Evolutionary conservation across 2,797 vertebrate species (phyloP).

Genomic region (Sebastolobus alascanus): DNA sequence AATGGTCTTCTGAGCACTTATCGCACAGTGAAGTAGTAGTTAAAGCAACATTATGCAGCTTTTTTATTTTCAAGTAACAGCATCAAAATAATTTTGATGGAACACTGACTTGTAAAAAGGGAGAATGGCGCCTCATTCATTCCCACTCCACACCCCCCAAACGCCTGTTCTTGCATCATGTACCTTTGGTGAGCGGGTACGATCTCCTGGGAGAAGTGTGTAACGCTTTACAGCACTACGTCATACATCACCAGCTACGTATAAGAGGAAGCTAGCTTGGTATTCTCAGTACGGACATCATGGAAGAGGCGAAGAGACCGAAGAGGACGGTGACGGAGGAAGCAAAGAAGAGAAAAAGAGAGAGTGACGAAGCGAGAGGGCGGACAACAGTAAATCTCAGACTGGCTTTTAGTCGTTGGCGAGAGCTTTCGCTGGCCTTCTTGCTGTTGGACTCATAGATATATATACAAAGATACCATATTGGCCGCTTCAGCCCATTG

Average conservation of each 20-base stretch:
- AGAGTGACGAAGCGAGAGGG: not conserved
- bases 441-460: not conserved
- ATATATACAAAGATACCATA: too few species aligned
- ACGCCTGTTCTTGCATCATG: not conserved
- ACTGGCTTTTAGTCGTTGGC: not conserved
- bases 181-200: not conserved
- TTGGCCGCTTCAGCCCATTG: too few species aligned
- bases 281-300: not conserved
- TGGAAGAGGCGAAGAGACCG: not conserved
- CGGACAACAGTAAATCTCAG: not conserved
- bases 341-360: not conserved
- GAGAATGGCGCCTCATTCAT: not conserved
- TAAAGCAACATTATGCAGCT: not conserved
- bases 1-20: slow-evolving; percentile 11
- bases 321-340: not conserved
- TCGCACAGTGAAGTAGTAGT: slow-evolving; percentile 1
- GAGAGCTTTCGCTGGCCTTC: not conserved
- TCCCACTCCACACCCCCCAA: not conserved
- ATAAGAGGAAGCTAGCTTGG: not conserved
- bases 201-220: not conserved
- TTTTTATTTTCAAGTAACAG: not conserved
- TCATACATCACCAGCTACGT: not conserved
- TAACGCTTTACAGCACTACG: not conserved
- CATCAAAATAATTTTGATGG: not conserved
- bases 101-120: not conserved